Conservation (phyloP, 2,888 invertebrate species). For the Pammene aurita region DNA sequence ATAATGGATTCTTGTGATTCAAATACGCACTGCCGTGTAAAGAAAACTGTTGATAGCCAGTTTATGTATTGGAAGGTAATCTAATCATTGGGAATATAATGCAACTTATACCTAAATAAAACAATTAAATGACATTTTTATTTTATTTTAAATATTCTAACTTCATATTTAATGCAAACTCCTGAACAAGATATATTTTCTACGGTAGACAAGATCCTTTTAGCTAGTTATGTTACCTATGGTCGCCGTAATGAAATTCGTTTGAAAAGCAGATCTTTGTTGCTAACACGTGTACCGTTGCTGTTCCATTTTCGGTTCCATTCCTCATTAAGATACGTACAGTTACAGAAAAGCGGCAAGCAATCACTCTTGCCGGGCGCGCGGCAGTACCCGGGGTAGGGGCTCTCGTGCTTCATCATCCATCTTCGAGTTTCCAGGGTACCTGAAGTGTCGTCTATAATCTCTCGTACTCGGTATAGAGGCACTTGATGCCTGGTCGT, state of each 20-base stretch:
- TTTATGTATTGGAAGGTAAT: too few species aligned
- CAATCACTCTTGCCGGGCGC: slow-evolving; percentile 63
- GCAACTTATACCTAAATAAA: neutral
- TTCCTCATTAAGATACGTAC: slow-evolving; percentile 55
- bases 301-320: slow-evolving; percentile 53
- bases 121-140: slow-evolving; percentile 1
- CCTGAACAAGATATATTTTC: neutral
- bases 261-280: neutral
- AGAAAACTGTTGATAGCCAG: too few species aligned
- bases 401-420: slow-evolving; percentile 62
- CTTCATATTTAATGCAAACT: neutral
- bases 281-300: neutral
- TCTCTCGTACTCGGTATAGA: slow-evolving; percentile 47
- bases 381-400: slow-evolving; percentile 74
- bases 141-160: neutral
- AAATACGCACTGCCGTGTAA: too few species aligned
- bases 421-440: slow-evolving; percentile 53
- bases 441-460: slow-evolving; percentile 42
- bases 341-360: slow-evolving; percentile 65
- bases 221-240: neutral
- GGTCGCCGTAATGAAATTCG: neutral
- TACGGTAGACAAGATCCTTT: neutral
- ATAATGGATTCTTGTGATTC: too few species aligned
- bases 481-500: slow-evolving; percentile 49
- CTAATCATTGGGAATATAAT: too few species aligned